Conservation (phyloP, 2,888 invertebrate genomes). For the Miltochrista miniata region DNA sequence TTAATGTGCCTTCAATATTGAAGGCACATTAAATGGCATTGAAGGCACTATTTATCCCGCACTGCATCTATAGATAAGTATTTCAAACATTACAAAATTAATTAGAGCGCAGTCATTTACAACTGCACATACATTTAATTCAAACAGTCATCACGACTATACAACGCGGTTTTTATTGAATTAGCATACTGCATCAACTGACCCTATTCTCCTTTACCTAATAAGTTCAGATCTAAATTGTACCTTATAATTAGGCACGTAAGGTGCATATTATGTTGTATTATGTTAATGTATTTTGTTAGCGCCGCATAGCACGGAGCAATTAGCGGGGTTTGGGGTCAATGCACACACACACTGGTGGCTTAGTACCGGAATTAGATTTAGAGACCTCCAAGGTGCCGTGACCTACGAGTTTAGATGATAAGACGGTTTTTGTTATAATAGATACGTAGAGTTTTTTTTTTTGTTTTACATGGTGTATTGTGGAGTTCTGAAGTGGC, state of each 20-base stretch:
- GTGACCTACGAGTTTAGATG: too few species aligned
- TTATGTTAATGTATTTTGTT: conserved; percentile 6
- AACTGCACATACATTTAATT: conserved; percentile 10
- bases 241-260: not conserved
- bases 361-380: conserved; percentile 26
- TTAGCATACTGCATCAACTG: conserved; percentile 59
- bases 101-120: conserved; percentile 24
- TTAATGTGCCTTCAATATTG: too few species aligned
- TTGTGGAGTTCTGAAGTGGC: too few species aligned
- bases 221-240: not conserved
- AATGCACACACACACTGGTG: conserved; percentile 35
- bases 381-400: conserved; percentile 16
- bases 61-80: not conserved
- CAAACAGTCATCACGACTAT: conserved; percentile 10
- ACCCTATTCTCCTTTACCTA: conserved; percentile 43
- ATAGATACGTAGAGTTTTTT: too few species aligned
- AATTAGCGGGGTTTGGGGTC: conserved; percentile 39
- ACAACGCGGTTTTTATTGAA: conserved; percentile 55
- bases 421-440: not conserved
- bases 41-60: not conserved
- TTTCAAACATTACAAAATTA: conserved; percentile 6
- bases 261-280: conserved; percentile 23
- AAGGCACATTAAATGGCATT: not conserved
- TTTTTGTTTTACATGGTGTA: too few species aligned
- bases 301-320: conserved; percentile 12